A percentile compares a stretch with the other conserved stretches of the same genome.
phyloP scores from a whole-genome alignment of 1,140 invertebrate genomes.

The Halesus radiatus region DNA sequence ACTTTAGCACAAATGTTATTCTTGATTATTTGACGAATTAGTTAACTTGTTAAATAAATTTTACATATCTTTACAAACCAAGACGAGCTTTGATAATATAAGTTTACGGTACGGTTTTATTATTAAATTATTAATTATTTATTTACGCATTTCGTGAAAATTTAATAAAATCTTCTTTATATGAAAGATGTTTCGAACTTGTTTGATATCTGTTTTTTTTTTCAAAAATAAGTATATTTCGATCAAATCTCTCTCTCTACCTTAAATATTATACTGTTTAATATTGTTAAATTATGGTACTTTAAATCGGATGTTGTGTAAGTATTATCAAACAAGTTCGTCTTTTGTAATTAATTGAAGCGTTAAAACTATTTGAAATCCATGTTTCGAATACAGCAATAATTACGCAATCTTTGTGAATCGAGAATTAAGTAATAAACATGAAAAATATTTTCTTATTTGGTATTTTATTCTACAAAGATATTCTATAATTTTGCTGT shows the following conservation, averaged over 20 bases:
- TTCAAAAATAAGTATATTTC: too few relatives aligned
- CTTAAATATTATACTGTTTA: too few relatives aligned
- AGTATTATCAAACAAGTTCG: neutral
- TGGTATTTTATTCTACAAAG: constrained; percentile 29
- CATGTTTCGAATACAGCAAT: neutral
- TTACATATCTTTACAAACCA: constrained; percentile 50
- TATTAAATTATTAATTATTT: constrained; percentile 3
- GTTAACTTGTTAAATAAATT: constrained; percentile 29
- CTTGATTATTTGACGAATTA: neutral
- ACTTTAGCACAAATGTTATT: neutral
- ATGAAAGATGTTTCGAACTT: too few relatives aligned
- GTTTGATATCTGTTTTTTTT: too few relatives aligned
- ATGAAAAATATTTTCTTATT: constrained; percentile 37
- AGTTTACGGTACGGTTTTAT: constrained; percentile 32
- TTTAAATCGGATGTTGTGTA: neutral
- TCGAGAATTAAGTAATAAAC: neutral
- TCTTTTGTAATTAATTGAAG: too few relatives aligned
- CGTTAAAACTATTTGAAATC: too few relatives aligned
- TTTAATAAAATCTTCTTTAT: too few relatives aligned
- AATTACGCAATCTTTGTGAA: neutral
- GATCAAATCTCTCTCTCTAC: too few relatives aligned
- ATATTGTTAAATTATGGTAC: too few relatives aligned
- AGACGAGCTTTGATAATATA: constrained; percentile 55
- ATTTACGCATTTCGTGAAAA: neutral
- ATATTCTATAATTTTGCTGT: neutral